Percentiles rank a stretch among this genome's conserved stretches.
Conservation (phyloP, 1,140 invertebrate genomes). For the Meloidogyne floridensis region DNA sequence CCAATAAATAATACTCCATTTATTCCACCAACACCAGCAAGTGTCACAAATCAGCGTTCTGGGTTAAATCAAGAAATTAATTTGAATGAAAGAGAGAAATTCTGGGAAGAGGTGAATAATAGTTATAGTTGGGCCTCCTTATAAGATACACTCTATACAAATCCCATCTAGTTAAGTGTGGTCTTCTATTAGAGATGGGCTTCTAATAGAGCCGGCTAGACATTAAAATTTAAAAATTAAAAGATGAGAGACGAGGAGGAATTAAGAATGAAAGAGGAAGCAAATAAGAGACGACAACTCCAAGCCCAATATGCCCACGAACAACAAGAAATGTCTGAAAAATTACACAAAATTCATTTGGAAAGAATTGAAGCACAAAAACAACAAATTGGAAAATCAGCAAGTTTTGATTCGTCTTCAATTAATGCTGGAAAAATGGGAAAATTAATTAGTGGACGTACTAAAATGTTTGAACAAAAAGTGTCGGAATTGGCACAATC, state of each 20-base stretch:
- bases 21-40: constrained; percentile 50
- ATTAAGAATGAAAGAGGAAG: constrained; percentile 45
- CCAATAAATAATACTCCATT: constrained; percentile 28
- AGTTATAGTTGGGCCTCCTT: too few species aligned
- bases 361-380: constrained; percentile 1
- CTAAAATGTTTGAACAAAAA: constrained; percentile 50
- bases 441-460: constrained; percentile 45
- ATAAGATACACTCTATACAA: too few species aligned
- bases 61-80: constrained; percentile 43
- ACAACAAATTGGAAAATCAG: constrained; percentile 20
- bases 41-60: constrained; percentile 37
- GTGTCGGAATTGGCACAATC: constrained; percentile 33
- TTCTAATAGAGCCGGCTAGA: too few species aligned
- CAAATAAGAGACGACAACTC: constrained; percentile 34
- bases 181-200: too few species aligned
- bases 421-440: constrained; percentile 37
- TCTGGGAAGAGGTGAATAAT: constrained; percentile 56
- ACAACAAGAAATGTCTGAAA: constrained; percentile 36
- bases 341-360: constrained; percentile 45
- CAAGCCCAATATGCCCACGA: constrained; percentile 49
- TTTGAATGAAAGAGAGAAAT: constrained; percentile 49
- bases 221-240: constrained; percentile 10
- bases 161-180: too few species aligned
- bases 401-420: neutral
- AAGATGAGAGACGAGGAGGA: constrained; percentile 51